These are phyloP conservation scores for Hypothenemus hampei DNA, from an alignment of 1,140 invertebrate genomes.

Conservation along the genomic window DNA sequence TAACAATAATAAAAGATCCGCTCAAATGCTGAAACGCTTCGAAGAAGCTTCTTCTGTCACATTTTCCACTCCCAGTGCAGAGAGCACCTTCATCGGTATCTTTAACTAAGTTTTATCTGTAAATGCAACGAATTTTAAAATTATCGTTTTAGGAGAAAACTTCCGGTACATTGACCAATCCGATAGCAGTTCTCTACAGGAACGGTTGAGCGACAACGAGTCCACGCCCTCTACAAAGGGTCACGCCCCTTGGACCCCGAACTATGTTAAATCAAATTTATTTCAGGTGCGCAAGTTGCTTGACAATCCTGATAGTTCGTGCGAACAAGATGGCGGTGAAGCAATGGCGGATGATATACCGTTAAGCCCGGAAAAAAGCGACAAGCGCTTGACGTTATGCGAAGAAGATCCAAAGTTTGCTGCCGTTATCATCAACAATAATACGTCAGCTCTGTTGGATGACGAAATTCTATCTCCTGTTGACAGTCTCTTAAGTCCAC, in stretches of 20 bases:
- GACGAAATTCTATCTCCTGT: conserved; percentile 68
- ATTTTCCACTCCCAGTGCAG: too few relatives aligned
- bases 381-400: conserved; percentile 51
- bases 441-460: conserved; percentile 50
- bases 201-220: too few relatives aligned
- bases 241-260: too few relatives aligned
- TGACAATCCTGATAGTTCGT: conserved; percentile 46
- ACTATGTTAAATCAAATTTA: background rate
- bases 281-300: background rate
- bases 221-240: too few relatives aligned
- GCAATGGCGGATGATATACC: conserved; percentile 60
- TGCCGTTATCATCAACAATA: conserved; percentile 64
- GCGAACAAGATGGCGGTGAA: conserved; percentile 53
- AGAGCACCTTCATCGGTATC: too few relatives aligned
- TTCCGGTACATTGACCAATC: too few relatives aligned
- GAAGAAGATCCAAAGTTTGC: conserved; percentile 70
- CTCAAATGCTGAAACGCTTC: conserved; percentile 36
- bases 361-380: conserved; percentile 53
- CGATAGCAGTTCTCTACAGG: too few relatives aligned
- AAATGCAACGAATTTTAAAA: too few relatives aligned
- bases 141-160: too few relatives aligned
- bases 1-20: conserved; percentile 54
- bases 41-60: conserved; percentile 46
- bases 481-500: conserved; percentile 66
- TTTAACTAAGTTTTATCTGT: too few relatives aligned